A percentile compares a stretch with the other conserved stretches of the same genome.
phyloP scores from a whole-genome alignment of 2,113 vertebrate species.

The Elgaria multicarinata region DNA sequence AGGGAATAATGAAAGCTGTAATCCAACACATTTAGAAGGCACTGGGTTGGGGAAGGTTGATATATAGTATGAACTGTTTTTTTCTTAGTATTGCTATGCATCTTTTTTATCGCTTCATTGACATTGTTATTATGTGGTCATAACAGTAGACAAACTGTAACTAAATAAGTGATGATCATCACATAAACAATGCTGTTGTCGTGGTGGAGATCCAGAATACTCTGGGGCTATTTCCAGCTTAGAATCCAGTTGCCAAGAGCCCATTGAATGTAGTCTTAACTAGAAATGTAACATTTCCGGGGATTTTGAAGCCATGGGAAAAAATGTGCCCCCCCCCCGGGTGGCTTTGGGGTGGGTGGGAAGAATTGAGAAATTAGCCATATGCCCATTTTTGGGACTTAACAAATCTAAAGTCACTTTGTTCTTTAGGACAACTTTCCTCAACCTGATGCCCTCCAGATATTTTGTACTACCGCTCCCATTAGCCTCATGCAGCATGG shows the following conservation, averaged over 20 bases:
- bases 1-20: not conserved
- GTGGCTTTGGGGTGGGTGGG: too few relatives aligned
- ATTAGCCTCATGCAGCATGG: too few relatives aligned
- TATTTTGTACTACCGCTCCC: too few relatives aligned
- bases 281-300: too few relatives aligned
- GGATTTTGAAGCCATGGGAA: too few relatives aligned
- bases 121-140: not conserved
- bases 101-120: not conserved
- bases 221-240: not conserved
- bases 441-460: too few relatives aligned
- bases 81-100: not conserved
- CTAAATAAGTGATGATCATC: not conserved
- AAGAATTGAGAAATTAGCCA: too few relatives aligned
- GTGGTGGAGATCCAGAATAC: not conserved
- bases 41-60: not conserved
- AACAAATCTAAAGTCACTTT: too few relatives aligned
- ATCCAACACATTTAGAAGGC: not conserved
- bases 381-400: too few relatives aligned
- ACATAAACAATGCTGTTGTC: not conserved
- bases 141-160: not conserved
- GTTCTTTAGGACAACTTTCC: too few relatives aligned
- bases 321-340: too few relatives aligned
- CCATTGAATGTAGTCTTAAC: not conserved
- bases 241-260: not conserved
- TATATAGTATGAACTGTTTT: not conserved